Evolutionary conservation across 1,140 invertebrate species (phyloP), one percentile per base, ranked within the genome.

Genomic region (Ostrea denselamellosa): DNA sequence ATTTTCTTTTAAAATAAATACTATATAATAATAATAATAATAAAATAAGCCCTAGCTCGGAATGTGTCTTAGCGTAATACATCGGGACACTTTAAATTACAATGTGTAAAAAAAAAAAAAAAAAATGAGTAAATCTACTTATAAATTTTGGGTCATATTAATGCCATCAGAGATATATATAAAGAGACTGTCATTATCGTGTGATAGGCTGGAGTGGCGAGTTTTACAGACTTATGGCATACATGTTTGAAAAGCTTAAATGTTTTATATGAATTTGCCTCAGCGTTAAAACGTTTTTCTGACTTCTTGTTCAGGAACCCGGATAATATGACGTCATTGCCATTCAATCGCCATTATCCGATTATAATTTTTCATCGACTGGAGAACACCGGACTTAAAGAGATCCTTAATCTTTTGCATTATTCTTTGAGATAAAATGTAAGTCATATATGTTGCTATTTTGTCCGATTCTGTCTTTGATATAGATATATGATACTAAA

Each of bases 311-410:
- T 34, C 22, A 25, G 25, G 68, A 77, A 77, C 68, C 68, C 68
- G 68, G 68, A 77, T 77, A 77, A 14, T 34, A 77, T 77, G 68
- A 77, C 68, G 68, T 77, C 68, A 77, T 77, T 77, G 8, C 68
- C 68, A 77, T 25, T 44, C 12, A 77, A 28, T 77, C 68, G 68
- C 68, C 68, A 77, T 62, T 62, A 62, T 77, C 68, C 68, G n/a
- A 77, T 77, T 77, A 77, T 77, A 77, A 77, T 77, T 77, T 77
- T 77, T 77, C 68, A 77, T 77, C 68, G 68, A 77, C 68, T 77
- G 68, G 68, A 77, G 68, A 25, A 77, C 12, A 25, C 25, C 28
- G 28, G 68, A 77, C 68, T 14, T 14, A 4, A 28, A 77, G 28
- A 34, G 12, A 14, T 34, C 68, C 28, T 77, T 62, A 62, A 62